Percentiles rank a stretch among this genome's conserved stretches.
phyloP scores from a whole-genome alignment of 2,888 invertebrate species.

The Microchrysa polita region DNA sequence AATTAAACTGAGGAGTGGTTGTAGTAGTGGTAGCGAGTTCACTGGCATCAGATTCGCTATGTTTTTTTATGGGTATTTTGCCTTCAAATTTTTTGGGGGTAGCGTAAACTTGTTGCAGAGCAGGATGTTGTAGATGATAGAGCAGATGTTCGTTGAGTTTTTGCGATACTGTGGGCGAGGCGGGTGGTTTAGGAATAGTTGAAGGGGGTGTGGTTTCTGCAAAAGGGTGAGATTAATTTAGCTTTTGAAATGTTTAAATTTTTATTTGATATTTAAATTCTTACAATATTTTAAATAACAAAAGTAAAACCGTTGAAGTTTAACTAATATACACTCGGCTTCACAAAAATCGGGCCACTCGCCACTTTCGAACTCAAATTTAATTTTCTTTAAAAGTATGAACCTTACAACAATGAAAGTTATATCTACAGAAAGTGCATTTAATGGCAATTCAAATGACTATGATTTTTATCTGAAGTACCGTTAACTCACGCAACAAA shows the following conservation, averaged over 20 bases:
- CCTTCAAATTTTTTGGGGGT: slow-evolving; percentile 63
- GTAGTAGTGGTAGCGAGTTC: neutral
- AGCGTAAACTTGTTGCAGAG: slow-evolving; percentile 60
- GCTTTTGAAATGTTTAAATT: neutral
- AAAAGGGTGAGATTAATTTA: neutral
- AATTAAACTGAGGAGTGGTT: neutral
- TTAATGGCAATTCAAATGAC: too few species aligned
- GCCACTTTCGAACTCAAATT: too few species aligned
- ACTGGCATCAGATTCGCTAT: neutral
- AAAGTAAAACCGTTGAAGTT: too few species aligned
- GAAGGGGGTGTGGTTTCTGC: neutral
- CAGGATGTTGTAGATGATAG: slow-evolving; percentile 55
- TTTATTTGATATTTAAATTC: too few species aligned
- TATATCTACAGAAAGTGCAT: too few species aligned
- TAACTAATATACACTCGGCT: too few species aligned
- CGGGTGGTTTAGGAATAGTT: slow-evolving; percentile 32
- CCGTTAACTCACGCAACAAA: too few species aligned
- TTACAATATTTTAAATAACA: too few species aligned
- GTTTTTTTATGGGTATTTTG: slow-evolving; percentile 60
- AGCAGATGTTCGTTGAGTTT: slow-evolving; percentile 56
- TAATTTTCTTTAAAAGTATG: too few species aligned
- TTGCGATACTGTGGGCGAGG: slow-evolving; percentile 53
- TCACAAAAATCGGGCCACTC: too few species aligned
- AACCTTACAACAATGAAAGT: too few species aligned
- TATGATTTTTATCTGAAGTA: too few species aligned